These are phyloP conservation scores for Rotaria magnacalcarata DNA, from an alignment of 2,888 invertebrate genomes.

Conservation along the genomic window DNA sequence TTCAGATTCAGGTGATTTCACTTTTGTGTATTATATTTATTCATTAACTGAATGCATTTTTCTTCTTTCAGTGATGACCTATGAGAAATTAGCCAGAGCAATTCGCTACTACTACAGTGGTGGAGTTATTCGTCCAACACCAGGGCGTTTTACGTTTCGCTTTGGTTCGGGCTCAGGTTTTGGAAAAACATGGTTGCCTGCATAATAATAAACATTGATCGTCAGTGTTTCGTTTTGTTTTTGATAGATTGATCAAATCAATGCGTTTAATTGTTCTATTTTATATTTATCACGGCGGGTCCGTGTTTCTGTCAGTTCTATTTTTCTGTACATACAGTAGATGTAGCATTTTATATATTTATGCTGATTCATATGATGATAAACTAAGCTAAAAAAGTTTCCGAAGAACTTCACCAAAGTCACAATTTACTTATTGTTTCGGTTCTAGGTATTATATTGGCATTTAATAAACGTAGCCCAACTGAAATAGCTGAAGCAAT, in stretches of 20 bases:
- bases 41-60: background rate
- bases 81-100: background rate
- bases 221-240: background rate
- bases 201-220: background rate
- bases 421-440: background rate
- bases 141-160: background rate
- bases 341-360: background rate
- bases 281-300: too few relatives aligned
- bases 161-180: background rate
- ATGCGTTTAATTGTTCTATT: background rate
- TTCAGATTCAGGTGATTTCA: background rate
- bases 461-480: background rate
- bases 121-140: background rate
- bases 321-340: background rate
- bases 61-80: background rate
- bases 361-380: too few relatives aligned
- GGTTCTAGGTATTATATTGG: background rate
- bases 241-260: background rate
- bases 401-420: too few relatives aligned
- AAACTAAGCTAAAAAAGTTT: too few relatives aligned
- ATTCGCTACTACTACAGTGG: background rate
- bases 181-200: background rate
- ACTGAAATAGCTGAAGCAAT: conserved; percentile 10
- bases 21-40: background rate
- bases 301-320: background rate